These are phyloP conservation scores for Atta texana DNA, from an alignment of 1,140 invertebrate species.

Conservation along the genomic window DNA sequence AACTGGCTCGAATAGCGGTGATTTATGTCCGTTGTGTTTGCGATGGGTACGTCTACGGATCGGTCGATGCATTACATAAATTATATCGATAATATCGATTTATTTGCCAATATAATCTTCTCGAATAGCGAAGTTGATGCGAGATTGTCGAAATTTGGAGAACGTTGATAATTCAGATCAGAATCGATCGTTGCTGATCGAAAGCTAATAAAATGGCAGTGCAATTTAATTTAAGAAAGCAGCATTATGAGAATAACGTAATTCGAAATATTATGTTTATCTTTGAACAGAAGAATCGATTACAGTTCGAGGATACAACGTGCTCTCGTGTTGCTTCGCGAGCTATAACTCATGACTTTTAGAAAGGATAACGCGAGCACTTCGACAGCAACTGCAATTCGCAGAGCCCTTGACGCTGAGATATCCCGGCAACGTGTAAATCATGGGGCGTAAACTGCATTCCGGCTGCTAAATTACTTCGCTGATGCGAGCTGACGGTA, in stretches of 20 bases:
- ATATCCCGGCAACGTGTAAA: conserved; percentile 66
- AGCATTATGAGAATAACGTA: not conserved
- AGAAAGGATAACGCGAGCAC: conserved; percentile 27
- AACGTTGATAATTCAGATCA: not conserved
- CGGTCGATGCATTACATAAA: conserved; percentile 7
- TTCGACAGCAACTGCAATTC: conserved; percentile 47
- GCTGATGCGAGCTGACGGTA: conserved; percentile 65
- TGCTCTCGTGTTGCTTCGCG: not conserved
- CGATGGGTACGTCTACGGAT: not conserved
- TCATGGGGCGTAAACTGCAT: conserved; percentile 69
- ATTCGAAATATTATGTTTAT: not conserved
- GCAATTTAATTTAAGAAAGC: not conserved
- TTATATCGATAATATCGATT: conserved; percentile 23
- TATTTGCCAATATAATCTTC: not conserved
- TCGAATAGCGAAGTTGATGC: too few species aligned
- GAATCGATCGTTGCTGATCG: not conserved
- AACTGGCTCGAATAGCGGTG: conserved; percentile 13
- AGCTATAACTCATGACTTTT: conserved; percentile 27
- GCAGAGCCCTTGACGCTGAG: conserved; percentile 63
- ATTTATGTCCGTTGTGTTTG: conserved; percentile 40
- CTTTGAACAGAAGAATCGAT: not conserved
- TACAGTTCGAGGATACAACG: not conserved
- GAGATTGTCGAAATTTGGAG: not conserved
- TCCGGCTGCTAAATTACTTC: conserved; percentile 68
- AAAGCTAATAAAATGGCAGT: not conserved